These are phyloP conservation scores for Leucophenga maculata DNA, from an alignment of 2,888 invertebrate species.

Conservation along the genomic window DNA sequence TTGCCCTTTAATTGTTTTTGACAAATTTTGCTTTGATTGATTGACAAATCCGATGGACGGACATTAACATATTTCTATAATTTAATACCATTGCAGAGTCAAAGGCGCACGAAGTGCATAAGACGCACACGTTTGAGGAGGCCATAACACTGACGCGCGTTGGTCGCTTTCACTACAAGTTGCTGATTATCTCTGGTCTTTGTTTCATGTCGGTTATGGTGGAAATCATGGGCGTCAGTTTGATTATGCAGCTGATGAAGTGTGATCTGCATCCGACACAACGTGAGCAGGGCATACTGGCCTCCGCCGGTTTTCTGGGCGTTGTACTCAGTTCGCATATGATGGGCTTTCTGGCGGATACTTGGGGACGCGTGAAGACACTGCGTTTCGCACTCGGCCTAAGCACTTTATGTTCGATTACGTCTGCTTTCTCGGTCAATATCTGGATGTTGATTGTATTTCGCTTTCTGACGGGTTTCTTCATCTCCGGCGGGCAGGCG, in stretches of 20 bases:
- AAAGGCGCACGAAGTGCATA: constrained; percentile 31
- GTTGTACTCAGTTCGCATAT: constrained; percentile 83
- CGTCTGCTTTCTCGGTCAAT: constrained; percentile 77
- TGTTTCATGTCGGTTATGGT: constrained; percentile 80
- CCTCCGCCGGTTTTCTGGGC: constrained; percentile 79
- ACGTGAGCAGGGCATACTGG: constrained; percentile 77
- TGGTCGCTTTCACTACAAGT: constrained; percentile 77
- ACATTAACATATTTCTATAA: constrained; percentile 19
- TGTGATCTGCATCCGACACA: constrained; percentile 79
- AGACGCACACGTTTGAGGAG: constrained; percentile 65
- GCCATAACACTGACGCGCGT: constrained; percentile 73
- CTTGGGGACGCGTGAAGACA: constrained; percentile 78
- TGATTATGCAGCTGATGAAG: constrained; percentile 79
- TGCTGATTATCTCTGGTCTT: constrained; percentile 77
- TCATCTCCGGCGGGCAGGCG: constrained; percentile 73
- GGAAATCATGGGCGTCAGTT: constrained; percentile 79
- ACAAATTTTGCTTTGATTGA: constrained; percentile 23
- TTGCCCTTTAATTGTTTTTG: constrained; percentile 46
- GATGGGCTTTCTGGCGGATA: constrained; percentile 87
- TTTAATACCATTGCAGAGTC: constrained; percentile 28
- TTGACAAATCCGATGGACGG: constrained; percentile 39
- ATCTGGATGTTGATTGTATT: constrained; percentile 76
- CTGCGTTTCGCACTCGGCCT: constrained; percentile 74
- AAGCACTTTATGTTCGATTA: constrained; percentile 75
- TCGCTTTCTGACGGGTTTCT: constrained; percentile 79